Percentiles rank a stretch among this genome's conserved stretches.
Evolutionary conservation across 2,113 vertebrate genomes (phyloP).

Genomic region (Cynopterus brachyotis): DNA sequence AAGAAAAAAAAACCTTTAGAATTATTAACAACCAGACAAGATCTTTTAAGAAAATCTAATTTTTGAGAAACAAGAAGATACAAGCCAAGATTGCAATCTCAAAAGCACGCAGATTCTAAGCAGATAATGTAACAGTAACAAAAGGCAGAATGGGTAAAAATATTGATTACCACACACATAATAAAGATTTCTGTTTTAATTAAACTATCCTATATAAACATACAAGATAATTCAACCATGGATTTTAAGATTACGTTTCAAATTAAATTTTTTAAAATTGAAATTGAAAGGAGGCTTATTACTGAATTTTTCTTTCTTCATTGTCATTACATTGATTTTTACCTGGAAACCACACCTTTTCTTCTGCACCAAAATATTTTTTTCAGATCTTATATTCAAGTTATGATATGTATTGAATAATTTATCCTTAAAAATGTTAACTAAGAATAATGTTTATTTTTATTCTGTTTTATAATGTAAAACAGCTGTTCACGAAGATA

Average conservation of each 20-base stretch:
- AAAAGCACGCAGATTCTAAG: not conserved
- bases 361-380: not conserved
- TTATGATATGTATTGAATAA: constrained; percentile 2
- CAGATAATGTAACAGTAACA: not conserved
- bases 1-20: not conserved
- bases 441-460: constrained; percentile 15
- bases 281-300: not conserved
- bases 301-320: not conserved
- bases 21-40: not conserved
- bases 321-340: not conserved
- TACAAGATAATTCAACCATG: not conserved
- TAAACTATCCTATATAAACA: not conserved
- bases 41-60: not conserved
- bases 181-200: not conserved
- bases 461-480: not conserved
- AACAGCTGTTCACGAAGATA: not conserved
- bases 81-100: not conserved
- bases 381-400: not conserved
- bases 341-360: not conserved
- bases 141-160: not conserved
- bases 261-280: not conserved
- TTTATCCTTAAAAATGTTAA: constrained; percentile 24
- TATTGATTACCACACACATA: not conserved
- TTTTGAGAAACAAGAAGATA: not conserved
- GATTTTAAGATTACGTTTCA: not conserved